A percentile compares a stretch with the other conserved stretches of the same genome.
Conservation (phyloP, 2,113 vertebrate species). For the Pangasianodon gigas region DNA sequence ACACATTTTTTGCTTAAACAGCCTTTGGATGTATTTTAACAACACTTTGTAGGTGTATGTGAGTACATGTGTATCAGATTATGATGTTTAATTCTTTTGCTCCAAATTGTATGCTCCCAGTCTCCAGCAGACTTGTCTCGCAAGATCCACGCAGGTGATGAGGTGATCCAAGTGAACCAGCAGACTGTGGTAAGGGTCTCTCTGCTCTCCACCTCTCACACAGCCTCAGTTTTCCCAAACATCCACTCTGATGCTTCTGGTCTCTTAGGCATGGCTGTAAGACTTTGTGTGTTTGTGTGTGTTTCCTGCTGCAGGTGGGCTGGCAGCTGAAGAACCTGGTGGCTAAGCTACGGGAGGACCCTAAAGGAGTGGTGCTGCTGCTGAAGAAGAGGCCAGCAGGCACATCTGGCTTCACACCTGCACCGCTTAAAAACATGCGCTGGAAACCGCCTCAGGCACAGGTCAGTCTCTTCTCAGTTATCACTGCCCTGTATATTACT, state of each 20-base stretch:
- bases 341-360: slow-evolving; percentile 83
- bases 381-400: slow-evolving; percentile 89
- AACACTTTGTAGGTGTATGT: not conserved
- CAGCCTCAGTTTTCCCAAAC: not conserved
- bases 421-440: slow-evolving; percentile 89
- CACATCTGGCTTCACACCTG: slow-evolving; percentile 80
- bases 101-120: slow-evolving; percentile 67
- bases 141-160: slow-evolving; percentile 96
- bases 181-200: slow-evolving; percentile 89
- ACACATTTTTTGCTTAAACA: not conserved
- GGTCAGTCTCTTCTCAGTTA: slow-evolving; percentile 66
- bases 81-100: not conserved
- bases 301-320: slow-evolving; percentile 79
- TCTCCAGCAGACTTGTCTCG: slow-evolving; percentile 89
- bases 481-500: not conserved
- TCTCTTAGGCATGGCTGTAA: not conserved
- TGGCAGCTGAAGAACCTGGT: slow-evolving; percentile 96
- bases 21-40: not conserved
- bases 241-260: not conserved
- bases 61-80: not conserved
- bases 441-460: slow-evolving; percentile 91
- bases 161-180: slow-evolving; percentile 90
- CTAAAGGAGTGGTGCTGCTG: slow-evolving; percentile 78
- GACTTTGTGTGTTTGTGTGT: not conserved
- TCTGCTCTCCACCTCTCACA: not conserved